Base-by-base conservation (phyloP, 2,888 invertebrate genomes). In the Eristalinus sepulchralis region DNA sequence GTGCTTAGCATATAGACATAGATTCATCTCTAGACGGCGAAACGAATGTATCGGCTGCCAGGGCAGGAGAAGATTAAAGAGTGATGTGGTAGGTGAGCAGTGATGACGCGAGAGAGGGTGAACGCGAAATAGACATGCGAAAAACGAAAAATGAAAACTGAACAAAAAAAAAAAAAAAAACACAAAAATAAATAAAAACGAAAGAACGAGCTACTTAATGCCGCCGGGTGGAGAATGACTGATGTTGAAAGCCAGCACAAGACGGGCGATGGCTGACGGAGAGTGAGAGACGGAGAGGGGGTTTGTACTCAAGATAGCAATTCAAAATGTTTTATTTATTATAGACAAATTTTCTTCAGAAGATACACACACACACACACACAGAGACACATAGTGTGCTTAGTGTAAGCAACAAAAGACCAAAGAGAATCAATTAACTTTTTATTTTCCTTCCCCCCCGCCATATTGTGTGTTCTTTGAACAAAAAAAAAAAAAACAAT, bases 371-470 rank as follows among this genome's bases (percentile, higher is more conserved):
- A 24, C n/a, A 59, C 17, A 36, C 3, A 70, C 59, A 17, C 27
- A 70, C n/a, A n/a, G n/a, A n/a, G n/a, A n/a, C n/a, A n/a, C n/a
- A n/a, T n/a, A n/a, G 36, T 39, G 59, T 73, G 55, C 36, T 53
- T 22, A 63, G 39, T 64, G 63, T 70, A 36, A 57, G 20, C 57
- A 27, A 17, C 34, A 11, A 47, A 24, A 57, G 13, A 39, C 57
- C 57, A 59, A 67, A 60, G 59, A 22, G 34, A 1, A 34, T 31
- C 27, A 33, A 31, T 66, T 59, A 39, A 9, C 59, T 59, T 76
- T 27, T 31, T 53, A 63, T 27, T 57, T 55, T 33, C 53, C 63
- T 33, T 63, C 4, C 33, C 53, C 8, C 63, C 34, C n/a, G n/a
- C n/a, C n/a, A n/a, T n/a, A n/a, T n/a, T n/a, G n/a, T n/a, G n/a